Conservation (phyloP, 2,797 vertebrate species). For the Tamandua tetradactyla region DNA sequence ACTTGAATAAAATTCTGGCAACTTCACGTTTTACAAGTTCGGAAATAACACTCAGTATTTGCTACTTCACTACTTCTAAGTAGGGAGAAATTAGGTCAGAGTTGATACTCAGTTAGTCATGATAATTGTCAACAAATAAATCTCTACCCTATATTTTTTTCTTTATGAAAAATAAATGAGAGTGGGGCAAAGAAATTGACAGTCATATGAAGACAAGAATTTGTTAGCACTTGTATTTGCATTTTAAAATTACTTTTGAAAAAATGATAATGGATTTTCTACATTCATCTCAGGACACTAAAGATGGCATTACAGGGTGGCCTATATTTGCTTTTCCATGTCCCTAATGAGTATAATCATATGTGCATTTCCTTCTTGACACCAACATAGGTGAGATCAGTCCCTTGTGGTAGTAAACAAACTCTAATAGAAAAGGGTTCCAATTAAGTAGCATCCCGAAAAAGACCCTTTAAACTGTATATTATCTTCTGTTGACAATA, state of each 20-base stretch:
- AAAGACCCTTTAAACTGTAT: slow-evolving; percentile 40
- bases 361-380: slow-evolving; percentile 21
- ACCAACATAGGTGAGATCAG: neutral
- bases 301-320: slow-evolving; percentile 13
- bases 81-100: slow-evolving; percentile 81
- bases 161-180: slow-evolving; percentile 84
- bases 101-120: slow-evolving; percentile 78
- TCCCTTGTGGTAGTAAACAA: neutral
- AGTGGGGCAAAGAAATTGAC: slow-evolving; percentile 79
- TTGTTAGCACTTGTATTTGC: slow-evolving; percentile 79
- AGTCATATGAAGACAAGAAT: slow-evolving; percentile 79
- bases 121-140: slow-evolving; percentile 83
- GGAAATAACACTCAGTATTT: slow-evolving; percentile 82
- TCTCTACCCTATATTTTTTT: slow-evolving; percentile 79
- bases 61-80: slow-evolving; percentile 76
- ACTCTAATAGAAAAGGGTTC: slow-evolving; percentile 42
- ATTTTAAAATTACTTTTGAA: slow-evolving; percentile 85
- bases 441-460: slow-evolving; percentile 36
- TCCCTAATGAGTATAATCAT: neutral
- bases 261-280: slow-evolving; percentile 75
- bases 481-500: neutral
- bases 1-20: slow-evolving; percentile 68
- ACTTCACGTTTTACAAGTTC: slow-evolving; percentile 78
- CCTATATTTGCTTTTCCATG: neutral
- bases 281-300: slow-evolving; percentile 61